phyloP scores from a whole-genome alignment of 2,113 vertebrate species.

The Myanophis thanlyinensis region DNA sequence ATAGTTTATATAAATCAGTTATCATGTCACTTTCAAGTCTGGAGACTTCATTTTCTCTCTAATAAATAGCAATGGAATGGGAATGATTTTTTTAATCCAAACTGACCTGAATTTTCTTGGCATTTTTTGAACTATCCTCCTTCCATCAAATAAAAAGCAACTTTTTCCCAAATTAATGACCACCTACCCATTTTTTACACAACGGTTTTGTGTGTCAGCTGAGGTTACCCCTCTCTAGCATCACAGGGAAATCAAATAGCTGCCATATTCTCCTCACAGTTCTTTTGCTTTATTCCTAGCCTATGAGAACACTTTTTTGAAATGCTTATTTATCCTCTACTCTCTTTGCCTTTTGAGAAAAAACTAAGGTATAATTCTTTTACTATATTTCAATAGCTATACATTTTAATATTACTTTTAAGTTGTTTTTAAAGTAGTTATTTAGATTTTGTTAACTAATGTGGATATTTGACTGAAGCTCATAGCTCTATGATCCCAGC shows the following conservation, averaged over 20 bases:
- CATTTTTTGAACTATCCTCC: not conserved
- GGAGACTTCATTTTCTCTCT: not conserved
- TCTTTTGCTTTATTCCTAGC: not conserved
- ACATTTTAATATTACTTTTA: too few species aligned
- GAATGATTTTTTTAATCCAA: not conserved
- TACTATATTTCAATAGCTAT: not conserved
- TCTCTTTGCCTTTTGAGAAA: not conserved
- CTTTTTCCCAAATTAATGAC: not conserved
- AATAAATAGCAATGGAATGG: not conserved
- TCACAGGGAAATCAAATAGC: not conserved
- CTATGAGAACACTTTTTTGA: not conserved
- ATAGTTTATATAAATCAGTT: slow-evolving; percentile 15
- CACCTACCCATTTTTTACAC: not conserved
- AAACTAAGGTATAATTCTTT: not conserved
- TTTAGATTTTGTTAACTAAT: too few species aligned
- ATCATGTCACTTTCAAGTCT: not conserved
- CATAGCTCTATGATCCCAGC: too few species aligned
- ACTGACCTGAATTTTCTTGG: not conserved
- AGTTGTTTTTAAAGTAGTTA: too few species aligned
- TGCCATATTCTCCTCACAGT: not conserved
- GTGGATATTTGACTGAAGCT: too few species aligned
- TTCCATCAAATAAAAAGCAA: not conserved
- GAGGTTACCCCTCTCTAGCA: not conserved
- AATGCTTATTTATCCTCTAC: not conserved
- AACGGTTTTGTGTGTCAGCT: not conserved